phyloP scores from a whole-genome alignment of 2,113 vertebrate genomes.

The Platycercus adscitus region DNA sequence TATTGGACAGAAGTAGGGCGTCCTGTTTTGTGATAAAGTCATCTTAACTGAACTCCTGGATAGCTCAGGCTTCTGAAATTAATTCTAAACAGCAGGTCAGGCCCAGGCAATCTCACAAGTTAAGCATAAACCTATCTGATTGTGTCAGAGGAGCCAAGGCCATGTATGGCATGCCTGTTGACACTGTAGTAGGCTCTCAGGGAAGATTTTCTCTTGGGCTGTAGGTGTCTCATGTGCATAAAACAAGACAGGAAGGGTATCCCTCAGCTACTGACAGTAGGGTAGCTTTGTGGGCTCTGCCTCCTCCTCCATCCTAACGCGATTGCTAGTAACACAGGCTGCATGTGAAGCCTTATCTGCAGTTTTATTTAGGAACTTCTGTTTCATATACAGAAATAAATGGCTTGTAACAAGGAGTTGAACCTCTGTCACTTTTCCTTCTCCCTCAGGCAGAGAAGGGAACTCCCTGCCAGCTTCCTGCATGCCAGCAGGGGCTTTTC shows the following conservation, averaged over 20 bases:
- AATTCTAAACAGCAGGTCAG: background rate
- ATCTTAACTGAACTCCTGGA: background rate
- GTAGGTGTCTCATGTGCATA: background rate
- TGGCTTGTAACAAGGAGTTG: background rate
- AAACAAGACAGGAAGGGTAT: background rate
- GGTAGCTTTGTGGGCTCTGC: background rate
- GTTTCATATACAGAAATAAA: background rate
- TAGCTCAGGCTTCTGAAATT: background rate
- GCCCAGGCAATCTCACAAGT: background rate
- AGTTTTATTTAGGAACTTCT: background rate
- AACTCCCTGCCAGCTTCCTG: background rate
- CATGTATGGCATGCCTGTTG: accelerated
- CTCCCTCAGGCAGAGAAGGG: background rate
- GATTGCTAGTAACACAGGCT: background rate
- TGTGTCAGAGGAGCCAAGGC: background rate
- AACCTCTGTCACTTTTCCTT: background rate
- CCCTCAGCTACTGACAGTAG: background rate
- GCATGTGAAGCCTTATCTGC: background rate
- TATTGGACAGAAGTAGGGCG: background rate
- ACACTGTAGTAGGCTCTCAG: background rate
- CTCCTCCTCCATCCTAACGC: background rate
- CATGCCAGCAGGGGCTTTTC: background rate
- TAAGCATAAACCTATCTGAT: background rate
- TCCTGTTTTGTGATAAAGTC: background rate
- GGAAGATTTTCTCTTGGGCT: background rate